Evolutionary conservation across 2,888 invertebrate species (phyloP).

Genomic region (Macrophya alboannulata): DNA sequence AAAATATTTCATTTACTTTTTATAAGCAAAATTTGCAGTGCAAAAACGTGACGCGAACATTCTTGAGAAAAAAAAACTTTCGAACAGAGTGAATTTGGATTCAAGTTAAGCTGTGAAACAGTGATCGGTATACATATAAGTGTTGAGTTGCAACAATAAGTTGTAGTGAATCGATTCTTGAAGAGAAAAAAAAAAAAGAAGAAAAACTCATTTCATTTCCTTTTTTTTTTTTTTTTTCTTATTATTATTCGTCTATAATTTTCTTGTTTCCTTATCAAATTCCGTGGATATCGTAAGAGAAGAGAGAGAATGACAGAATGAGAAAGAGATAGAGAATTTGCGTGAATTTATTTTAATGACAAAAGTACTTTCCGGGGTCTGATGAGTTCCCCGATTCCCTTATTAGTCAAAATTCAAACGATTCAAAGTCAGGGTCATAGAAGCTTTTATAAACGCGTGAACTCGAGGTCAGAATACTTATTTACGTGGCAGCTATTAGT

Average conservation of each 20-base stretch:
- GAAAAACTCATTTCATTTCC: not conserved
- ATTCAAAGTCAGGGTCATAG: constrained; percentile 42
- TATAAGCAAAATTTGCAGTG: not conserved
- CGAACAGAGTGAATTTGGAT: not conserved
- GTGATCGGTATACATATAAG: too few species aligned
- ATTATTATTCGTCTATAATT: not conserved
- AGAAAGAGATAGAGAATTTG: not conserved
- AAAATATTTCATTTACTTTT: not conserved
- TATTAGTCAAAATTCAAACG: constrained; percentile 19
- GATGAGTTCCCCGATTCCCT: constrained; percentile 46
- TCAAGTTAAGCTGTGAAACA: too few species aligned
- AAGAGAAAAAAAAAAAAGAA: not conserved
- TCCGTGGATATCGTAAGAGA: not conserved
- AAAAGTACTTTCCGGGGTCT: not conserved
- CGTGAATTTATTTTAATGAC: not conserved
- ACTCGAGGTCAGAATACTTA: constrained; percentile 23
- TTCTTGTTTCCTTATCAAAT: not conserved
- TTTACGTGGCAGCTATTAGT: constrained; percentile 36
- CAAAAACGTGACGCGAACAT: not conserved
- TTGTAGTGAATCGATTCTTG: constrained; percentile 20
- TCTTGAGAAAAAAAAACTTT: not conserved
- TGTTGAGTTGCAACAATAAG: not conserved
- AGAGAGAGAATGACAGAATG: not conserved
- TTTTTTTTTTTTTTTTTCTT: not conserved
- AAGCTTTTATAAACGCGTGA: not conserved